These are phyloP conservation scores for Pterobdella sp. DNA, from an alignment of 2,888 invertebrate genomes.

Conservation along the genomic window DNA sequence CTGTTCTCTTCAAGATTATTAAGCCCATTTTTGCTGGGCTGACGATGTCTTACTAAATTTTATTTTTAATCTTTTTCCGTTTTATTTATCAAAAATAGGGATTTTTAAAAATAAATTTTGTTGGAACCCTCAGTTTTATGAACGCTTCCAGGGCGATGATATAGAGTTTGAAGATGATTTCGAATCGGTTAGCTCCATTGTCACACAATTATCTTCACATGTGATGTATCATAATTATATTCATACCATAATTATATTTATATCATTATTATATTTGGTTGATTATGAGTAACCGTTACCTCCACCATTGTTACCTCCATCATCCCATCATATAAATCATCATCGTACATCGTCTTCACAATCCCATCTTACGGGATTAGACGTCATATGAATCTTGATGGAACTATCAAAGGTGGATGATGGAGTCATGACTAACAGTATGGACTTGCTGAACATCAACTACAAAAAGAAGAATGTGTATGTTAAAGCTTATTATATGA, in stretches of 20 bases:
- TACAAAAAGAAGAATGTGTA: conserved; percentile 5
- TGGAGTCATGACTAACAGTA: not conserved
- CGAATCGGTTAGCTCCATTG: not conserved
- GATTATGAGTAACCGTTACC: too few species aligned
- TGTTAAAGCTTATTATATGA: too few species aligned
- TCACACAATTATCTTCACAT: not conserved
- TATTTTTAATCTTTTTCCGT: too few species aligned
- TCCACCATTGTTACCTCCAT: not conserved
- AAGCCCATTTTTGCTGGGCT: too few species aligned
- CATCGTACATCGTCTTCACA: too few species aligned
- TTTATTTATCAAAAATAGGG: too few species aligned
- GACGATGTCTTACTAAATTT: too few species aligned
- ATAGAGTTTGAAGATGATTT: not conserved
- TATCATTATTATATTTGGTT: not conserved
- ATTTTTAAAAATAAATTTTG: too few species aligned
- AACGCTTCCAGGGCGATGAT: not conserved
- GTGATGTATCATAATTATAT: not conserved
- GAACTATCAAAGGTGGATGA: too few species aligned
- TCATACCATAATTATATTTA: not conserved
- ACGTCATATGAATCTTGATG: too few species aligned
- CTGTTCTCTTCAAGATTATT: too few species aligned
- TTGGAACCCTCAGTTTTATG: not conserved
- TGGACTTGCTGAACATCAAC: not conserved
- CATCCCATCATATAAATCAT: not conserved
- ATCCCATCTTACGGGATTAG: too few species aligned